Base-by-base conservation (phyloP, 2,888 invertebrate species). In the Caradrina clavipalpis region DNA sequence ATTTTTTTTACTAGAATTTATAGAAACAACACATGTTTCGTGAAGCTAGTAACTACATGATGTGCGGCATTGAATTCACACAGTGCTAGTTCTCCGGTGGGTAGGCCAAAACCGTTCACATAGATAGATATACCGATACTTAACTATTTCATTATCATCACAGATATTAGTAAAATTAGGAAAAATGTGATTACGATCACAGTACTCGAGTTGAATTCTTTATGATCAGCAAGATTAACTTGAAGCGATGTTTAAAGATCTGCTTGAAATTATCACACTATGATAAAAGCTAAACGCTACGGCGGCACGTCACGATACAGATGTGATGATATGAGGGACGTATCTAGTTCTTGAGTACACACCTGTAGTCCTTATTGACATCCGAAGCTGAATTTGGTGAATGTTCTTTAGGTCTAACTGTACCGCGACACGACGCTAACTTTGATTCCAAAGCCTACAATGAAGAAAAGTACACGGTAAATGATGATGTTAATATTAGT, bases 391-490 rank as follows among this genome's bases (percentile, higher is more conserved):
- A 89, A 89, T 96, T 96, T 89, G 96, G 94, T 86, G 96, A 94
- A 87, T 94, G 95, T 88, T 96, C 96, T 92, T 95, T 95, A 93
- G 96, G 96, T 94, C 95, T 96, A 95, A 96, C 94, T 70, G 96
- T 92, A 94, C 95, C 95, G 86, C 97, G 96, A 96, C 97, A 97
- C 89, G 97, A 97, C 83, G 97, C 97, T 94, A 97, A 96, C 92
- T 97, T 97, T 90, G 97, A 97, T 96, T 97, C 97, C 96, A 97
- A 96, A 89, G 97, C 97, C 97, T 97, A 96, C 91, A 96, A 96
- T 93, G 94, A 94, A 94, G 93, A 95, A 95, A 95, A 95, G 90
- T 93, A 91, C 92, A 93, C 88, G 89, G 91, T 89, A 89, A 89
- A 95, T 95, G 95, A 93, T 93, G 93, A 91, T 92, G 93, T 92